Conservation (phyloP, 2,113 vertebrate genomes). For the Grallaria varia region DNA sequence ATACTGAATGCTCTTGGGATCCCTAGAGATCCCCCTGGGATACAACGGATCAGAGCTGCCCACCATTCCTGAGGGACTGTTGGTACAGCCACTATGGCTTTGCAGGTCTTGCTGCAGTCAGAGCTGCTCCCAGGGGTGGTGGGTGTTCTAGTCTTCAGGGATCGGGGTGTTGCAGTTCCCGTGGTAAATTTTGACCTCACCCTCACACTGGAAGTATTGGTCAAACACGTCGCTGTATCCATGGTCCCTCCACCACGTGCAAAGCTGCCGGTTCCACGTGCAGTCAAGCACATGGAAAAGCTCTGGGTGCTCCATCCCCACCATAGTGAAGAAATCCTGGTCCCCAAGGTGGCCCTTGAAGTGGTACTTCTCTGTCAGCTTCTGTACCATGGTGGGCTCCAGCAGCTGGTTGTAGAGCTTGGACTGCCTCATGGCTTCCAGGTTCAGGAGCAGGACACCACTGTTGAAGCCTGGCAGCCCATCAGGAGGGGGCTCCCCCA, state of each 20-base stretch:
- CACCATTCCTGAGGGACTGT: not conserved
- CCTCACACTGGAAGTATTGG: constrained; percentile 88
- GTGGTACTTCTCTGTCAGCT: constrained; percentile 87
- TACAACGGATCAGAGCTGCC: not conserved
- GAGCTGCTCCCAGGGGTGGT: not conserved
- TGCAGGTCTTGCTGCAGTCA: not conserved
- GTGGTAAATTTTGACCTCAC: constrained; percentile 87
- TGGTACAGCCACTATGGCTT: not conserved
- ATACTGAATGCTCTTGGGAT: not conserved
- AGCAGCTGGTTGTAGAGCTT: constrained; percentile 86
- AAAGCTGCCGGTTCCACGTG: constrained; percentile 95
- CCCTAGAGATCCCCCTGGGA: not conserved
- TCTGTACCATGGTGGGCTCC: constrained; percentile 79
- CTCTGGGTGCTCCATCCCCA: constrained; percentile 92
- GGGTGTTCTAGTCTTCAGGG: constrained; percentile 77
- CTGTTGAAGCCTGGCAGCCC: constrained; percentile 96
- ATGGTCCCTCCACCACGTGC: constrained; percentile 96
- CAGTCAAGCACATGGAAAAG: constrained; percentile 89
- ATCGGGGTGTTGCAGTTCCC: constrained; percentile 95
- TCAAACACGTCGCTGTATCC: constrained; percentile 91
- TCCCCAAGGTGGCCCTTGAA: constrained; percentile 95
- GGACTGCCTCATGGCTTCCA: constrained; percentile 89
- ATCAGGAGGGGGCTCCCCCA: constrained; percentile 88
- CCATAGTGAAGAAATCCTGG: constrained; percentile 98
- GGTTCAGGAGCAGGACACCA: constrained; percentile 89